Percentiles rank a stretch among this genome's conserved stretches.
phyloP scores from a whole-genome alignment of 2,888 invertebrate genomes.

The Caenorhabditis wallacei region DNA sequence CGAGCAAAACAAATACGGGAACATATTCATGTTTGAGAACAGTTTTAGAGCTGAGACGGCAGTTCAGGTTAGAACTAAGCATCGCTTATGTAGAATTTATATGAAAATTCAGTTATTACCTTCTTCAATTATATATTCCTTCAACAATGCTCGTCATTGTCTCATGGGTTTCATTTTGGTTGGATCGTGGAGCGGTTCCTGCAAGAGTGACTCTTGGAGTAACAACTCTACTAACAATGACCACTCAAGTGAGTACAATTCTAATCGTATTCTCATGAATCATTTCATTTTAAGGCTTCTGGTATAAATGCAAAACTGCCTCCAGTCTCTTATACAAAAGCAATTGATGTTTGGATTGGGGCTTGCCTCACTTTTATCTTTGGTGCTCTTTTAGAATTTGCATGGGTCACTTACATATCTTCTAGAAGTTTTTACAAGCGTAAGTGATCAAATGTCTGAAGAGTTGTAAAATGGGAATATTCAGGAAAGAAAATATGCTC shows the following conservation, averaged over 20 bases:
- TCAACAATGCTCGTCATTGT: slow-evolving; percentile 87
- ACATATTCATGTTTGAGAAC: slow-evolving; percentile 97
- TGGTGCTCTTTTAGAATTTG: slow-evolving; percentile 95
- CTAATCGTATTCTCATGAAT: background rate
- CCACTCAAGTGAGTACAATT: slow-evolving; percentile 85
- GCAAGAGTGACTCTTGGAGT: slow-evolving; percentile 88
- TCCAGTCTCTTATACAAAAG: slow-evolving; percentile 93
- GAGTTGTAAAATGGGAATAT: background rate
- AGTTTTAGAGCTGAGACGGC: slow-evolving; percentile 95
- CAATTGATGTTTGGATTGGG: slow-evolving; percentile 83
- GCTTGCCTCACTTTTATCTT: slow-evolving; percentile 95
- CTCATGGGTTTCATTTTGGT: slow-evolving; percentile 79
- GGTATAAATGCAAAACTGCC: slow-evolving; percentile 82
- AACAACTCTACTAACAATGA: slow-evolving; percentile 96
- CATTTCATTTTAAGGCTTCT: slow-evolving; percentile 65
- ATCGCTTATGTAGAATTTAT: too few relatives aligned
- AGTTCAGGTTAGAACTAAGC: slow-evolving; percentile 89
- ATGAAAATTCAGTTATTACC: slow-evolving; percentile 89
- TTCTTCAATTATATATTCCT: slow-evolving; percentile 99
- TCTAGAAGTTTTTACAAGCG: slow-evolving; percentile 78
- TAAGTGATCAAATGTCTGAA: slow-evolving; percentile 18
- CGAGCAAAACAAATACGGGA: slow-evolving; percentile 97
- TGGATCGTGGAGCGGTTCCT: slow-evolving; percentile 81
- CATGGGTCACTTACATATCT: slow-evolving; percentile 92
- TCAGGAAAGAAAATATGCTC: slow-evolving; percentile 47